Percentiles rank a stretch among this genome's conserved stretches.
Conservation (phyloP, 2,888 invertebrate species). For the Pyrrhia umbra region DNA sequence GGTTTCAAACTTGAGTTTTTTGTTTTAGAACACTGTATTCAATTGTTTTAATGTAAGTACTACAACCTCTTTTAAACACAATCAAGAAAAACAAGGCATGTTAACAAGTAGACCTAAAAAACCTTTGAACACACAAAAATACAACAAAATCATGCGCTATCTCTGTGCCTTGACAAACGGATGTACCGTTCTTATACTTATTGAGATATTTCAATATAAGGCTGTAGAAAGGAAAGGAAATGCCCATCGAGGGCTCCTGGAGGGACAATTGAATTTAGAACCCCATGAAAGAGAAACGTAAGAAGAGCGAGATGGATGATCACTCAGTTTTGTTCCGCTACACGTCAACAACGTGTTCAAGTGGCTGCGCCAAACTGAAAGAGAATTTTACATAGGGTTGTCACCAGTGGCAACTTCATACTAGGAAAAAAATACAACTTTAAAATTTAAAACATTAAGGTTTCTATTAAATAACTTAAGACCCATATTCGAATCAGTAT, state of each 20-base stretch:
- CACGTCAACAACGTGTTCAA: conserved; percentile 56
- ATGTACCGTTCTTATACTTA: conserved; percentile 52
- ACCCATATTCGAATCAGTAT: too few species aligned
- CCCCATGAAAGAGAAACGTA: conserved; percentile 50
- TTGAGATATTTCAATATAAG: conserved; percentile 58
- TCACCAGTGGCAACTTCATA: too few species aligned
- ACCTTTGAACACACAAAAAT: conserved; percentile 9
- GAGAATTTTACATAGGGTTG: conserved; percentile 57
- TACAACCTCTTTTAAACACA: background rate
- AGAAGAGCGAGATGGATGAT: conserved; percentile 61
- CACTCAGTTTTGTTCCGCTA: conserved; percentile 57
- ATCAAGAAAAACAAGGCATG: background rate
- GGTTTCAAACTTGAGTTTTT: too few species aligned
- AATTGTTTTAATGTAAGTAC: background rate
- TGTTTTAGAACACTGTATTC: too few species aligned
- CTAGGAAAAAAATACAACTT: too few species aligned
- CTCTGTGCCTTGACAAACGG: conserved; percentile 22
- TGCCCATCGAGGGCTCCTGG: conserved; percentile 54
- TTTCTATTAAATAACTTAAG: too few species aligned
- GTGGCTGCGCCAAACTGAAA: conserved; percentile 48
- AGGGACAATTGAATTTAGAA: conserved; percentile 69
- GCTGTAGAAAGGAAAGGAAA: conserved; percentile 59
- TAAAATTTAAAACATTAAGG: too few species aligned
- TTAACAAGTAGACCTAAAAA: background rate
- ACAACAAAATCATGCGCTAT: conserved; percentile 23